Base-by-base conservation (phyloP, 2,113 vertebrate genomes). In the Halichoeres trimaculatus region DNA sequence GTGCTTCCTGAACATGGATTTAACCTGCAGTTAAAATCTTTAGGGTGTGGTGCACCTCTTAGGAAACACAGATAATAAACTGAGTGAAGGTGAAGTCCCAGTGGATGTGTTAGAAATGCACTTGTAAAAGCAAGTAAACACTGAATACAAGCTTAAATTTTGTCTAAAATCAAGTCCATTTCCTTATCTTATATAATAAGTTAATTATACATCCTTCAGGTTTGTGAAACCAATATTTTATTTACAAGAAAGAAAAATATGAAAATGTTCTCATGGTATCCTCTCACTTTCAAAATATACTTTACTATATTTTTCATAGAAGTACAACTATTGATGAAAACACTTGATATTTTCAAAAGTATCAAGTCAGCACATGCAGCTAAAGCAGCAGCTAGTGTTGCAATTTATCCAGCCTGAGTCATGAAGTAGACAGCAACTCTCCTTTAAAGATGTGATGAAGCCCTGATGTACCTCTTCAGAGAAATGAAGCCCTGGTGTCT, bases 1-100 rank as follows among this genome's bases (percentile, higher is more conserved):
- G 76, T 41, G 14, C 47, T 84, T 89, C 72, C 76, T 78, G 60
- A 35, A 80, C 74, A 78, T 64, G 70, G 66, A 76, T 87, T 88
- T 81, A 65, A 84, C 68, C 73, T 75, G 53, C 17, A 66, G 62
- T 78, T 86, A 65, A 81, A 74, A 83, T 73, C 70, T 73, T 71
- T 56, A 35, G 70, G 61, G 78, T 20, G 59, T 59, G 57, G 24
- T 26, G 36, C 50, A 67, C 80, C 60, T 77, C 83, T 72, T 50
- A 83, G 16, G 52, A 36, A 62, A 23, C 30, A 41, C 30, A 40
- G 40, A 67, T 56, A 51, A 68, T 71, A 62, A 52, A 76, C 1
- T 7, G 9, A 10, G 10, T 35, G 7, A 63, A 78, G 43, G 54
- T 17, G 41, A 74, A 81, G 53, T 81, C 58, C 55, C 76, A 45